Conservation (phyloP, 2,113 vertebrate genomes). For the Esox niger region DNA sequence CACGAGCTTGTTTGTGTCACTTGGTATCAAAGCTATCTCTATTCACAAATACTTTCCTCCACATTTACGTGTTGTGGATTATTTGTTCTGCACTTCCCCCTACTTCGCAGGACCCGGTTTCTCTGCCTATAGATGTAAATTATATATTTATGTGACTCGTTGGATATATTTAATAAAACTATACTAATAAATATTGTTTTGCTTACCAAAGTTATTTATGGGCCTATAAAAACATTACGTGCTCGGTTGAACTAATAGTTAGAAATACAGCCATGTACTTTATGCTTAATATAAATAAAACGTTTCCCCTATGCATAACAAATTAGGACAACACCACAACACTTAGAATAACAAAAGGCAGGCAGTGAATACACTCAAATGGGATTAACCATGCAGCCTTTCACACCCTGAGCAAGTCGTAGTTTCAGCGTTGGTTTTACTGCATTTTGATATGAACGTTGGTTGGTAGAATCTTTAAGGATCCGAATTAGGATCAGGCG, state of each 20-base stretch:
- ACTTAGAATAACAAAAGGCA: neutral
- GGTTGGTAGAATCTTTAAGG: conserved; percentile 41
- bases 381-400: conserved; percentile 58
- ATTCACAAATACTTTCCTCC: too few species aligned
- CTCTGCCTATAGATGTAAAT: conserved; percentile 9
- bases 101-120: conserved; percentile 2
- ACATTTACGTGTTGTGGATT: too few species aligned
- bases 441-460: conserved; percentile 58
- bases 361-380: conserved; percentile 47
- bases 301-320: neutral
- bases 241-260: neutral
- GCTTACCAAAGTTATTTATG: neutral
- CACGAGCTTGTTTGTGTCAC: neutral
- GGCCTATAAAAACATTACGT: neutral
- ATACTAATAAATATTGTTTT: neutral
- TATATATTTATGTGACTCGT: conserved; percentile 50
- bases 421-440: conserved; percentile 48
- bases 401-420: conserved; percentile 52
- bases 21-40: too few species aligned
- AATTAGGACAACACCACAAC: too few species aligned
- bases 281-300: neutral
- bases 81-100: conserved; percentile 53
- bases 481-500: conserved; percentile 35
- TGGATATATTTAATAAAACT: conserved; percentile 13
- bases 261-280: neutral